Base-by-base conservation (phyloP, 2,113 vertebrate species). In the Malaclemys terrapin region DNA sequence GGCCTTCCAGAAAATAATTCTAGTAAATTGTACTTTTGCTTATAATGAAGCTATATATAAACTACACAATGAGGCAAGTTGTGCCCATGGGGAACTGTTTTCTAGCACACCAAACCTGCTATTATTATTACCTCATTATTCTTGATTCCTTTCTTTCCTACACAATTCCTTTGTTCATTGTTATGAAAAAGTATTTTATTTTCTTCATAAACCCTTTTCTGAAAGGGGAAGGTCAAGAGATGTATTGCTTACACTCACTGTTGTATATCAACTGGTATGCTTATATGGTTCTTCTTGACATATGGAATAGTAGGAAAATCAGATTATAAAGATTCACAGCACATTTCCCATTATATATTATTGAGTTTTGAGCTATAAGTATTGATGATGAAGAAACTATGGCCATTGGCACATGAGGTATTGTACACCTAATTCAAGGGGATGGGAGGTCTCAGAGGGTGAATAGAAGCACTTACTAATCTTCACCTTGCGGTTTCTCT, bases 41-140 rank as follows among this genome's bases (percentile, higher is more conserved):
- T 80, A 84, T 97, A 97, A 95, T 91, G 89, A 98, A 97, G 62
- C 53, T 91, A 90, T 93, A 91, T 83, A 96, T 95, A 97, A 97
- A 96, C 81, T 94, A 84, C 29, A 96, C 85, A 97, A 96, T 8
- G 49, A 97, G 87, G 89, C 82, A 90, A 85, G 52, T 52, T 86
- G 45, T 97, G 82, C 91, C 86, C 78, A 81, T 13, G 59, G 50
- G 90, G 69, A 97, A 95, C 72, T 1, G 0, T n/a, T 91, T 95
- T 90, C 59, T 65, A 89, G 91, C 0, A 0, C 85, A 49, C 78
- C 87, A 91, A 93, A 92, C 27, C 38, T 91, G 79, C 0, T 29
- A 76, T 96, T 98, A 97, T 97, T 97, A 97, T 97, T 97, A 82
- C 80, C 87, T 96, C 95, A 96, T 98, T 97, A 97, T 94, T 98